phyloP scores from a whole-genome alignment of 1,140 invertebrate genomes.

The Pararge aegeria region DNA sequence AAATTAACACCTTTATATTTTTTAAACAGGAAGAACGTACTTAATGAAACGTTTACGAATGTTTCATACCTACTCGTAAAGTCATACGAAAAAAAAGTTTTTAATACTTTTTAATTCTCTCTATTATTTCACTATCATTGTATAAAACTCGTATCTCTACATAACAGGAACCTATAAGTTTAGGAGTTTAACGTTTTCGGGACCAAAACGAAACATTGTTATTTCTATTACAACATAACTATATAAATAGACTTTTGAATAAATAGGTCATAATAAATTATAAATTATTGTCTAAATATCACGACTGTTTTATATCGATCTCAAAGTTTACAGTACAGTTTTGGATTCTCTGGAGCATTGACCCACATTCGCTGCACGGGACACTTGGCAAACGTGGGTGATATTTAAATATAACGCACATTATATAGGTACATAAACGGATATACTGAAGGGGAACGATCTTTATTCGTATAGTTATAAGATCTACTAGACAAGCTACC shows the following conservation, averaged over 20 bases:
- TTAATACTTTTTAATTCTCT: too few relatives aligned
- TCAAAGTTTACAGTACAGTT: conserved; percentile 21
- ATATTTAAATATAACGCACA: conserved; percentile 25
- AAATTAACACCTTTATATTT: too few relatives aligned
- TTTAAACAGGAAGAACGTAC: too few relatives aligned
- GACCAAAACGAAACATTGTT: not conserved
- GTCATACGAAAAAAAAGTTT: too few relatives aligned
- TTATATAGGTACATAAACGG: not conserved
- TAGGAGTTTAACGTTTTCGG: not conserved
- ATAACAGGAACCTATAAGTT: too few relatives aligned
- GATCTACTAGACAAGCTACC: not conserved
- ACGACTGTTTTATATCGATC: conserved; percentile 10
- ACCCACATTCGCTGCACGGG: conserved; percentile 55
- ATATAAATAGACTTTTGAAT: not conserved
- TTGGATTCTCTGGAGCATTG: conserved; percentile 59
- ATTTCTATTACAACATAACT: not conserved
- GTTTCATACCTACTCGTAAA: too few relatives aligned
- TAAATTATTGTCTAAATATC: conserved; percentile 7
- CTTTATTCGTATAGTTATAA: not conserved
- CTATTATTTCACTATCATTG: too few relatives aligned
- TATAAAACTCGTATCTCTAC: too few relatives aligned
- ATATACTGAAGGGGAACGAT: not conserved
- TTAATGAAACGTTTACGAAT: too few relatives aligned
- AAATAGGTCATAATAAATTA: conserved; percentile 12
- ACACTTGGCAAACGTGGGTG: conserved; percentile 56